Conservation (phyloP, 2,797 vertebrate species). For the Gymnoscopelus braueri region DNA sequence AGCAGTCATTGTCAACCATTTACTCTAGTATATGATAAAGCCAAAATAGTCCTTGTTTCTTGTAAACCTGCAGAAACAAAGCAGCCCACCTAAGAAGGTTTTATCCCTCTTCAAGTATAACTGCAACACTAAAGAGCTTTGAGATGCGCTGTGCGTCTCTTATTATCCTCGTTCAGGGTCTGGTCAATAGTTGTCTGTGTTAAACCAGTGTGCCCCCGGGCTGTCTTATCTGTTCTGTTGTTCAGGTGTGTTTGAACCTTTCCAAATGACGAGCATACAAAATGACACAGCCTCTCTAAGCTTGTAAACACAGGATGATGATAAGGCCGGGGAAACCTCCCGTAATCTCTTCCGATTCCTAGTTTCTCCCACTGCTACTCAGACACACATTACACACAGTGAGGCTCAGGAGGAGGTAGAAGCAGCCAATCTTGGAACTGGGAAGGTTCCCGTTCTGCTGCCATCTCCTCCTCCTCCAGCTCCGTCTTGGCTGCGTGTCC, state of each 20-base stretch:
- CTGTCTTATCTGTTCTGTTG: constrained; percentile 43
- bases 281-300: constrained; percentile 43
- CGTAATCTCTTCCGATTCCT: constrained; percentile 60
- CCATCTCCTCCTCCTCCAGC: too few relatives aligned
- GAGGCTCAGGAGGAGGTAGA: too few relatives aligned
- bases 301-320: constrained; percentile 60
- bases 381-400: constrained; percentile 35
- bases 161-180: constrained; percentile 35
- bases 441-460: too few relatives aligned
- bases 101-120: neutral
- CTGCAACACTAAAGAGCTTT: neutral
- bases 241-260: constrained; percentile 39
- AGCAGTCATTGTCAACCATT: too few relatives aligned
- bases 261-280: constrained; percentile 50
- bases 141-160: constrained; percentile 22
- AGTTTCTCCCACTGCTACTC: constrained; percentile 19
- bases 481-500: too few relatives aligned
- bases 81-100: neutral
- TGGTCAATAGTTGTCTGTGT: constrained; percentile 49
- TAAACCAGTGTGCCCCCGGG: constrained; percentile 39
- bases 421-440: too few relatives aligned
- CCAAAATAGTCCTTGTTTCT: constrained; percentile 7
- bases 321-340: constrained; percentile 57
- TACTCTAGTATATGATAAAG: too few relatives aligned
- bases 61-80: constrained; percentile 12